These are phyloP conservation scores for Plebejus anna DNA, from an alignment of 2,888 invertebrate species.

Conservation along the genomic window DNA sequence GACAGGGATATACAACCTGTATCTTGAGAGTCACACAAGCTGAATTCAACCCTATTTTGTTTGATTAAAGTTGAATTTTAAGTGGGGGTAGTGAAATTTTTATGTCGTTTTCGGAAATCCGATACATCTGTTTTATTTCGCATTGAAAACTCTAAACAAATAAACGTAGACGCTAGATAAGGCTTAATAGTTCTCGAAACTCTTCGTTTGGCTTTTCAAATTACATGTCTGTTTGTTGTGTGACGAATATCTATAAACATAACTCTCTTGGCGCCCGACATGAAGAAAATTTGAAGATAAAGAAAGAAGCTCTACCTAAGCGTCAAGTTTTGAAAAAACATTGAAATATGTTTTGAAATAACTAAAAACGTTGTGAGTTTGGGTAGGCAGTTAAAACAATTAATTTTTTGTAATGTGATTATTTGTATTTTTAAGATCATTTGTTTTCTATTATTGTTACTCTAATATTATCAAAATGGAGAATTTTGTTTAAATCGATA, in stretches of 20 bases:
- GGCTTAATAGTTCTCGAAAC: conserved; percentile 62
- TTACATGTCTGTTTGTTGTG: not conserved
- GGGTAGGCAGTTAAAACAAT: too few relatives aligned
- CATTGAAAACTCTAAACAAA: conserved; percentile 77
- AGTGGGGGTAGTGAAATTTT: conserved; percentile 18
- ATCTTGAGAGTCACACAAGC: conserved; percentile 43
- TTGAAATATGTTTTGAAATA: too few relatives aligned
- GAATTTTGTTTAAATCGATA: too few relatives aligned
- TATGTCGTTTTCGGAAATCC: conserved; percentile 48
- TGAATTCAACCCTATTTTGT: conserved; percentile 38
- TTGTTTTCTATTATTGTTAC: too few relatives aligned
- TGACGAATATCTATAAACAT: not conserved
- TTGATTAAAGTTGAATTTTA: conserved; percentile 33
- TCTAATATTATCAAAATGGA: too few relatives aligned
- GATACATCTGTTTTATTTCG: conserved; percentile 70
- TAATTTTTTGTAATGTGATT: too few relatives aligned
- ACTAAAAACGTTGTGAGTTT: too few relatives aligned
- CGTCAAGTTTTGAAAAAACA: too few relatives aligned
- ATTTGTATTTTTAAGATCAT: too few relatives aligned
- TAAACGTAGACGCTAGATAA: conserved; percentile 72
- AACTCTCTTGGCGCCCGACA: too few relatives aligned
- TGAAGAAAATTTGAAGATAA: too few relatives aligned
- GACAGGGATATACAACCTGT: conserved; percentile 52
- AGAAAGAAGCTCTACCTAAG: too few relatives aligned
- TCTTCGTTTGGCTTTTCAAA: conserved; percentile 18